A percentile compares a stretch with the other conserved stretches of the same genome.
Conservation (phyloP, 1,140 invertebrate species). For the Plodia interpunctella region DNA sequence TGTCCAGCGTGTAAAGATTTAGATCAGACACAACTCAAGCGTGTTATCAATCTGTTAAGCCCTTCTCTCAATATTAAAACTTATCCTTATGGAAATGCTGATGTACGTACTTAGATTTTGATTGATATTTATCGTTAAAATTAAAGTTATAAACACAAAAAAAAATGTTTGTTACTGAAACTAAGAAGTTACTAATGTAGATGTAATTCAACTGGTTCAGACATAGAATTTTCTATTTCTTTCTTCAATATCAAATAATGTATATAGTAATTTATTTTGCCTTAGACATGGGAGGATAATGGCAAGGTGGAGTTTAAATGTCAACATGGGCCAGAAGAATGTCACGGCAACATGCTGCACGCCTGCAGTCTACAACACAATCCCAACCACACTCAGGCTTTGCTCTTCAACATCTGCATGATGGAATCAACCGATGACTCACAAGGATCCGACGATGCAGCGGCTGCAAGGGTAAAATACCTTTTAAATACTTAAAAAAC, state of each 20-base stretch:
- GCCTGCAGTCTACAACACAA: slow-evolving; percentile 78
- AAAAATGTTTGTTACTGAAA: too few relatives aligned
- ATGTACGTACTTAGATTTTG: slow-evolving; percentile 59
- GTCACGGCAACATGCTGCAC: slow-evolving; percentile 81
- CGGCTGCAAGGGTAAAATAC: background rate
- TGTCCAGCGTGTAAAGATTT: slow-evolving; percentile 88
- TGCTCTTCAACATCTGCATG: slow-evolving; percentile 40
- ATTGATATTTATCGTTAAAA: background rate
- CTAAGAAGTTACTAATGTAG: too few relatives aligned
- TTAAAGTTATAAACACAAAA: too few relatives aligned
- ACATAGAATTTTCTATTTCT: too few relatives aligned
- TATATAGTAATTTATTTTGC: background rate
- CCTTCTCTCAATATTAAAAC: slow-evolving; percentile 76
- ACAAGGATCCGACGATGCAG: background rate
- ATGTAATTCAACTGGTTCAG: too few relatives aligned
- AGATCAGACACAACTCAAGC: slow-evolving; percentile 77
- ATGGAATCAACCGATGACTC: slow-evolving; percentile 14
- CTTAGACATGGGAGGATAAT: slow-evolving; percentile 43
- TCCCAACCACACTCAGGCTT: slow-evolving; percentile 31
- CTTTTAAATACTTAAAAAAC: background rate
- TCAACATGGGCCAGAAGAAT: slow-evolving; percentile 83
- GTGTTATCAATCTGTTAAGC: slow-evolving; percentile 69
- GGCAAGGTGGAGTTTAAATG: slow-evolving; percentile 79
- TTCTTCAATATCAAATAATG: too few relatives aligned
- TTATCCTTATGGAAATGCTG: slow-evolving; percentile 89